These are phyloP conservation scores for Muscina levida DNA, from an alignment of 2,888 invertebrate species.

Conservation along the genomic window DNA sequence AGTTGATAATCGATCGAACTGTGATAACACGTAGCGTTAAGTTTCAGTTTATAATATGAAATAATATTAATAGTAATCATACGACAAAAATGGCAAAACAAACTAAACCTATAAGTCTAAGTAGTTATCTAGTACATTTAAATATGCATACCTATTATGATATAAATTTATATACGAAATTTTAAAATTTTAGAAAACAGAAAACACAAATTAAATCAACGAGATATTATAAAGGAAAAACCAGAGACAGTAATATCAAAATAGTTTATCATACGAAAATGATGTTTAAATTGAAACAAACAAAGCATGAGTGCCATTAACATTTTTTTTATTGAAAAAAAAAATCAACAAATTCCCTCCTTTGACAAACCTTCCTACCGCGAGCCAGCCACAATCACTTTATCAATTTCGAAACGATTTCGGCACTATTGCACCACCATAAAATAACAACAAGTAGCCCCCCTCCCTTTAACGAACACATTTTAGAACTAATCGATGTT, in stretches of 20 bases:
- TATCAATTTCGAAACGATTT: slow-evolving; percentile 41
- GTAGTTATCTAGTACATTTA: slow-evolving; percentile 24
- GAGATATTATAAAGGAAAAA: background rate
- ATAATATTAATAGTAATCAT: no score
- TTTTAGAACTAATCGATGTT: background rate
- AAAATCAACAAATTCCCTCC: background rate
- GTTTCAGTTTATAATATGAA: slow-evolving; percentile 45
- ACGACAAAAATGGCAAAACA: slow-evolving; percentile 54
- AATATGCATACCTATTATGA: slow-evolving; percentile 28
- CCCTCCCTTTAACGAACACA: no score
- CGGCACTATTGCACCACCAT: slow-evolving; percentile 53
- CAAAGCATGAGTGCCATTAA: slow-evolving; percentile 59
- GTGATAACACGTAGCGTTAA: slow-evolving; percentile 61
- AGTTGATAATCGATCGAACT: slow-evolving; percentile 53
- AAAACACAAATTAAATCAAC: no score
- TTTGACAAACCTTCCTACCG: background rate
- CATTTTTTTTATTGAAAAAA: slow-evolving; percentile 27
- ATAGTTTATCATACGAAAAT: background rate
- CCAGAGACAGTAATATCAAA: background rate
- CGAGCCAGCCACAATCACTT: background rate
- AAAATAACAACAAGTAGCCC: no score
- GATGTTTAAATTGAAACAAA: slow-evolving; percentile 8
- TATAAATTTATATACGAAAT: slow-evolving; percentile 16
- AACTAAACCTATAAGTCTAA: slow-evolving; percentile 55
- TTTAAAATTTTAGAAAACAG: background rate